These are phyloP conservation scores for human (Homo sapiens) DNA, from an alignment of 2,113 vertebrate species.

Conservation along the genomic window GRCh38 chr9:123098501-123099000, in stretches of 20 bases:
- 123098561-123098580: background rate
- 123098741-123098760: conserved; percentile 97
- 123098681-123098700: background rate
- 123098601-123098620: background rate
- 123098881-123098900: background rate
- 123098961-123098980: background rate
- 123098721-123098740: conserved; percentile 98
- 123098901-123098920: background rate
- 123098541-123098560: too few relatives aligned
- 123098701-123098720: conserved; percentile 88
- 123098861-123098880: background rate
- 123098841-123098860: background rate
- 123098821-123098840: background rate
- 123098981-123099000: too few relatives aligned
- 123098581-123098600: background rate
- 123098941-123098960: background rate
- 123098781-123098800: conserved; percentile 99
- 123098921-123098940: background rate
- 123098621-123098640: background rate
- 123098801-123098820: background rate
- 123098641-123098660: background rate
- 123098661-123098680: background rate
- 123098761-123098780: conserved; percentile 98
- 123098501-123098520: background rate
- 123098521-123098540: background rate